Evolutionary conservation across 2,113 vertebrate genomes (phyloP).

Genomic region (Spermophilus dauricus): DNA sequence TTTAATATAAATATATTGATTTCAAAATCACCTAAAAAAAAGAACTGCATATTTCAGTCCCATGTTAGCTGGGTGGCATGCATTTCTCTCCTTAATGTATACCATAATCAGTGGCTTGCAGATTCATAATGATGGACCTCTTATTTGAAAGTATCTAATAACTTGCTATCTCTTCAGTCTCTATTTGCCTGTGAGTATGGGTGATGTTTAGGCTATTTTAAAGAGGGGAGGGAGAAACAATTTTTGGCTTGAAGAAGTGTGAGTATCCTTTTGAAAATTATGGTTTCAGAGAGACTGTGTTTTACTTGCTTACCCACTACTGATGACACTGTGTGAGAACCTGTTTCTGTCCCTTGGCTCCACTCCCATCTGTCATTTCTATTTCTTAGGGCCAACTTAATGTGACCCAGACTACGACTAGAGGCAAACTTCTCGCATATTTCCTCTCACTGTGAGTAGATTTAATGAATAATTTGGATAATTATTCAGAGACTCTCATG

Average conservation of each 20-base stretch:
- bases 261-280: neutral
- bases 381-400: neutral
- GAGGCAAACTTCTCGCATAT: neutral
- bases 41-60: neutral
- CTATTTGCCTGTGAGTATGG: neutral
- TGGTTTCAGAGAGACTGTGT: neutral
- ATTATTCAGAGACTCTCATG: neutral
- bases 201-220: neutral
- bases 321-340: neutral
- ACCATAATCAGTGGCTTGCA: neutral
- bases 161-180: neutral
- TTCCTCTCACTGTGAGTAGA: neutral
- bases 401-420: neutral
- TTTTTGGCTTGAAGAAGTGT: neutral
- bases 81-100: neutral
- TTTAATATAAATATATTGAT: conserved; percentile 33
- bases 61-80: neutral
- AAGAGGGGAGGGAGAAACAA: accelerated
- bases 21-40: neutral
- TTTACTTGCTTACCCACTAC: neutral
- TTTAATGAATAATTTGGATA: neutral
- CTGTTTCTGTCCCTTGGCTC: neutral
- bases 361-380: neutral
- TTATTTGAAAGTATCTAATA: neutral
- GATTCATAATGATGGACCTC: neutral